A percentile compares a stretch with the other conserved stretches of the same genome.
phyloP scores from a whole-genome alignment of 2,888 invertebrate species.

The Blastobasis adustella region DNA sequence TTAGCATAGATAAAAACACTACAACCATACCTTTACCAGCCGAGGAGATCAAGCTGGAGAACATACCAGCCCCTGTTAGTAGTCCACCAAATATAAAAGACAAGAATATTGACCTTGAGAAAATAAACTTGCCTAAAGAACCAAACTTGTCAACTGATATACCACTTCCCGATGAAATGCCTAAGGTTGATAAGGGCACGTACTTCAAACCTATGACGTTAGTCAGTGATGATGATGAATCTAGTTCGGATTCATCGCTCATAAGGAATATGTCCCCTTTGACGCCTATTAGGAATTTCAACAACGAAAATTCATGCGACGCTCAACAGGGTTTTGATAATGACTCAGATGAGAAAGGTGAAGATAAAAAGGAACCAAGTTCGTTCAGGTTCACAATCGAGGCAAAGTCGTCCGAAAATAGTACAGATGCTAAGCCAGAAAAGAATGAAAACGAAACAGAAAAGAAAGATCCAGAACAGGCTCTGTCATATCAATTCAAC shows the following conservation, averaged over 20 bases:
- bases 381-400: constrained; percentile 60
- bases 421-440: constrained; percentile 19
- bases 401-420: constrained; percentile 43
- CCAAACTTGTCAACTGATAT: constrained; percentile 26
- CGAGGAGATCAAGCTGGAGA: constrained; percentile 54
- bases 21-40: constrained; percentile 37
- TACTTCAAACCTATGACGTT: constrained; percentile 47
- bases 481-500: constrained; percentile 50
- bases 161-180: constrained; percentile 37
- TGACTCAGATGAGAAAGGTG: constrained; percentile 37
- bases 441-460: constrained; percentile 26
- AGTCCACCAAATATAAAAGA: constrained; percentile 62
- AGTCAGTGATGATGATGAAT: constrained; percentile 52
- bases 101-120: constrained; percentile 42
- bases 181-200: constrained; percentile 32
- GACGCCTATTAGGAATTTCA: constrained; percentile 63
- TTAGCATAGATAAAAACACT: constrained; percentile 37
- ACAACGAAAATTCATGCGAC: constrained; percentile 65
- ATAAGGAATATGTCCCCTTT: constrained; percentile 65
- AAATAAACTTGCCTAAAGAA: constrained; percentile 49
- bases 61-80: constrained; percentile 38
- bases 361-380: constrained; percentile 49
- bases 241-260: constrained; percentile 59
- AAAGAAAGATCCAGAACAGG: constrained; percentile 42
- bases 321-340: constrained; percentile 66